phyloP scores from a whole-genome alignment of 2,113 vertebrate species.

The Periophthalmodon schlosseri region DNA sequence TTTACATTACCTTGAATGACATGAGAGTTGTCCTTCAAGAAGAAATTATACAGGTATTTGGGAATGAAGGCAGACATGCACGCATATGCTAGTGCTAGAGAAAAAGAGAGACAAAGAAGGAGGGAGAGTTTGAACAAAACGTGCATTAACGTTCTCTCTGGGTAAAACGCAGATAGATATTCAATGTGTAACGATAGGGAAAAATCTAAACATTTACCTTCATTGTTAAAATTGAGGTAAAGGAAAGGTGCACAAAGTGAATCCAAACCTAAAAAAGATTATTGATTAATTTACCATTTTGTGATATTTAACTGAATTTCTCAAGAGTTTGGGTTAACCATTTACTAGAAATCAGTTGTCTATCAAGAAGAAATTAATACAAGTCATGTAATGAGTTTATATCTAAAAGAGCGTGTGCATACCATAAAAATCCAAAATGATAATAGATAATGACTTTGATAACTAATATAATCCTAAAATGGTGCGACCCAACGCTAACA shows the following conservation, averaged over 20 bases:
- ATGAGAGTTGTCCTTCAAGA: constrained; percentile 98
- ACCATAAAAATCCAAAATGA: too few species aligned
- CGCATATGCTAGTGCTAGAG: constrained; percentile 90
- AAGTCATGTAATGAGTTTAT: too few species aligned
- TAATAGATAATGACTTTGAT: too few species aligned
- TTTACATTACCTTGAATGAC: constrained; percentile 94
- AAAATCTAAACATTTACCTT: constrained; percentile 79
- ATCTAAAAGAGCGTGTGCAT: too few species aligned
- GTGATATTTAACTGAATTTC: too few species aligned
- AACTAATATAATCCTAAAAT: neutral
- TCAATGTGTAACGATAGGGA: neutral
- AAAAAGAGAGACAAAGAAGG: neutral
- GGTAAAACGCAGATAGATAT: neutral
- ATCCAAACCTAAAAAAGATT: constrained; percentile 85
- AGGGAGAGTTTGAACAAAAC: constrained; percentile 14
- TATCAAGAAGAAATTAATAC: too few species aligned
- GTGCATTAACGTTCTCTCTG: constrained; percentile 7
- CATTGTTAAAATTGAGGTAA: constrained; percentile 98
- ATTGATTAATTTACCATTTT: neutral
- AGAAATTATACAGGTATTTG: constrained; percentile 98
- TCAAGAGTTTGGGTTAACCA: too few species aligned
- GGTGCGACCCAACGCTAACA: neutral
- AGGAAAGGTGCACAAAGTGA: constrained; percentile 97
- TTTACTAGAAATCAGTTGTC: too few species aligned
- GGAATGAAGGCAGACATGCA: constrained; percentile 99